Conservation (phyloP, 1,140 invertebrate species). For the Physella acuta region DNA sequence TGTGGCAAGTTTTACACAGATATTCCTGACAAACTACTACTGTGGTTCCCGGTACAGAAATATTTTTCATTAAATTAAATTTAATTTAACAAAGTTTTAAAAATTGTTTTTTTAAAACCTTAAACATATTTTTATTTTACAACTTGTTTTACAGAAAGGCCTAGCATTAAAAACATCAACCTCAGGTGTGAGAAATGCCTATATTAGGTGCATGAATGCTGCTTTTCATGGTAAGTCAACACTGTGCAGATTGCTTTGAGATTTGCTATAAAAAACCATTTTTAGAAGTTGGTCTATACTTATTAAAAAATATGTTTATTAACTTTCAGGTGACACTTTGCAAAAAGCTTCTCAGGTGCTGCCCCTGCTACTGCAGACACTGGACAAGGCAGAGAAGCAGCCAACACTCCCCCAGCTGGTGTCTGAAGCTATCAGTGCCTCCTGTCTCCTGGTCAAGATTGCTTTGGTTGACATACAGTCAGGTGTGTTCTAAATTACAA, state of each 20-base stretch:
- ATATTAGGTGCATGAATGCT: slow-evolving; percentile 72
- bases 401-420: slow-evolving; percentile 67
- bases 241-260: no score
- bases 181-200: slow-evolving; percentile 74
- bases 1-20: slow-evolving; percentile 69
- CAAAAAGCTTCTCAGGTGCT: slow-evolving; percentile 63
- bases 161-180: slow-evolving; percentile 77
- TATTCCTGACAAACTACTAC: slow-evolving; percentile 72
- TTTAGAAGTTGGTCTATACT: no score
- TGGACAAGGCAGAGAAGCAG: slow-evolving; percentile 73
- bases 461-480: slow-evolving; percentile 61
- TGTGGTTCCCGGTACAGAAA: slow-evolving; percentile 71
- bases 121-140: slow-evolving; percentile 10
- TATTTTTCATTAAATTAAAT: background rate
- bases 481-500: no score
- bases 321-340: slow-evolving; percentile 60
- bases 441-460: slow-evolving; percentile 73
- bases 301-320: background rate
- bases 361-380: slow-evolving; percentile 68
- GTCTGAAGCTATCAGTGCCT: slow-evolving; percentile 78
- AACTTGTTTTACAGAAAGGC: slow-evolving; percentile 67
- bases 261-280: no score
- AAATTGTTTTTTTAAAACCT: no score
- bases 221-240: slow-evolving; percentile 64
- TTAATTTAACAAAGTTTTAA: no score